Evolutionary conservation across 2,888 invertebrate species (phyloP), one percentile per base, ranked within the genome.

Genomic region (Andrena dorsata): DNA sequence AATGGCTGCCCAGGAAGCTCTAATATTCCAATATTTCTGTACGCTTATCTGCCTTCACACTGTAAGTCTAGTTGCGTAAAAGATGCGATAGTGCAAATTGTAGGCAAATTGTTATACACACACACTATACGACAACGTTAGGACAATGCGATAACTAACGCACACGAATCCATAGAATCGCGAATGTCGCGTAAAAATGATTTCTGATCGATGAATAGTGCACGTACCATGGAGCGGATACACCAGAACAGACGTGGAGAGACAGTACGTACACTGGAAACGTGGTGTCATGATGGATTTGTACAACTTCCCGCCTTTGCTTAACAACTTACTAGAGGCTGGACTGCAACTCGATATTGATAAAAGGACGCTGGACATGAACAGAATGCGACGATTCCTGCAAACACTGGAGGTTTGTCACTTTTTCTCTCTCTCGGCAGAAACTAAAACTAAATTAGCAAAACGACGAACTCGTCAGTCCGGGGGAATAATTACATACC

Each of bases 321-420:
- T 92, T 10, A 80, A 85, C 47, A 91, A 89, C 70, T 82, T 92
- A 61, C 60, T 92, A 23, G 90, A 92, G 61, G 88, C 87, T 56
- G 93, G 92, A 72, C 83, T 92, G n/a, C 89, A 91, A 73, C 41
- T 92, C 26, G 90, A 92, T 23, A 76, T 85, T n/a, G 71, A 86
- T 3, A 91, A 90, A 60, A 88, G 92, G 77, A 91, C 88, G 2
- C 68, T 92, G 23, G 91, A 91, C 61, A 91, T 92, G 89, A 87
- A 89, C 23, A 88, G 89, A 76, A 91, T 92, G 85, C 89, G 90
- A 53, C 87, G 90, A 80, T 90, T 90, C 72, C 86, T 92, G 61
- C 91, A 91, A 51, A 88, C 86, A 70, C 84, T 92, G 6, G 90
- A 92, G 86, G 92, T 92, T 80, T 2, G 76, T 76, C 35, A 56